Base-by-base conservation (phyloP, 2,797 vertebrate species). In the Mus caroli region DNA sequence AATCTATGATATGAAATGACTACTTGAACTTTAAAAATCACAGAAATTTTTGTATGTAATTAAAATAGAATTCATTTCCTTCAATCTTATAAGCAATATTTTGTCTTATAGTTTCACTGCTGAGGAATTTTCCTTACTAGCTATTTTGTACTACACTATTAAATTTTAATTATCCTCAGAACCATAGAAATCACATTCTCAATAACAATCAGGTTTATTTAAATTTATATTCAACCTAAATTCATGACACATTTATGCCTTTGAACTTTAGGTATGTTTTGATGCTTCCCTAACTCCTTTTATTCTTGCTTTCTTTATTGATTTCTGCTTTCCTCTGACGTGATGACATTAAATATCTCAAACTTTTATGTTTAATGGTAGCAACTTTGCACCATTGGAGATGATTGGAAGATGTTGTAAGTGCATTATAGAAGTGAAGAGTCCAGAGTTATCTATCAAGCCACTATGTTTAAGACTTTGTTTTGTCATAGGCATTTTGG, bases 121-220 rank as follows among this genome's bases (percentile, higher is more conserved):
- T 89, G 52, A 94, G 13, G 3, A 64, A 26, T 87, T 58, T 69
- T 58, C 13, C 50, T 17, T 58, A 80, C 69, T 24, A 31, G 14
- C 11, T 92, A 24, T 83, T 75, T 34, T 87, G 20, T 58, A 83
- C 78, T 28, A 6, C 1, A 78, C 14, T 82, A 79, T 75, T 3
- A n/a, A 83, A 83, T 94, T 91, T 79, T 95, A 89, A 79, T 69
- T 93, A 26, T 83, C 15, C 43, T 28, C 9, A 78, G 50, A 75
- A 52, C 1, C 87, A 40, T 50, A 86, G 28, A 28, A 4, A 54
- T 1, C 3, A 90, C 14, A 89, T 87, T 96, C 15, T 90, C 14
- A 88, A 3, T 14, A 86, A 73, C 60, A 88, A n/a, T 56, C 52
- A 83, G 1, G 92, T 73, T 60, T 90, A 78, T 82, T n/a, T 91